Evolutionary conservation across 2,797 vertebrate species (phyloP).

Genomic region (Pangasius djambal): DNA sequence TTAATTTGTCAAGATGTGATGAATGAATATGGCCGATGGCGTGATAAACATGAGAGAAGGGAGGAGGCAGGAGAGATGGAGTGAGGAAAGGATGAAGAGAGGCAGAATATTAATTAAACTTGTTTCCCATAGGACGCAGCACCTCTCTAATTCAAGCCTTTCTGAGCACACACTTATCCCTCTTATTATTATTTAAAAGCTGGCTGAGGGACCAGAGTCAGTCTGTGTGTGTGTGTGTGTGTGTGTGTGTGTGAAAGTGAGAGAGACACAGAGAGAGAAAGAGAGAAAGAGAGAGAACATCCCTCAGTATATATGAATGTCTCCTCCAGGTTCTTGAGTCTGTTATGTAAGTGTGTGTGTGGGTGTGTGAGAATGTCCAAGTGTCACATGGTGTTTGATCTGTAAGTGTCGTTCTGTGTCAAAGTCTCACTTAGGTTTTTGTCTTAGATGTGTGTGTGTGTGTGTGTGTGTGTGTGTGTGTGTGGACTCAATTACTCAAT

Average conservation of each 20-base stretch:
- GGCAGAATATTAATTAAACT: conserved; percentile 75
- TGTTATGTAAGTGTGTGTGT: conserved; percentile 37
- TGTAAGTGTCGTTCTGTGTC: conserved; percentile 2
- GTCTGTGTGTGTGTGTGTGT: background rate
- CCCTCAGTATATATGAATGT: conserved; percentile 70
- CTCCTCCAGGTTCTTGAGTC: conserved; percentile 21
- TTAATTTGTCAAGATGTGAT: background rate
- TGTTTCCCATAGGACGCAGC: conserved; percentile 67
- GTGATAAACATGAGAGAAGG: conserved; percentile 1
- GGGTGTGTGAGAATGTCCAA: conserved; percentile 27
- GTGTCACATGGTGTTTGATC: background rate
- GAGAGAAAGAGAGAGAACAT: conserved; percentile 44
- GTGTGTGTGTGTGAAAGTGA: background rate
- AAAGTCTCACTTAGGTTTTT: background rate
- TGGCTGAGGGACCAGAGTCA: background rate
- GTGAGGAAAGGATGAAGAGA: conserved; percentile 42
- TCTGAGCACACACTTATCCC: background rate
- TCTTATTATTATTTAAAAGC: conserved; percentile 17
- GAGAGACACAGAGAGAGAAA: conserved; percentile 44
- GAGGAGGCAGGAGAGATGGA: conserved; percentile 13
- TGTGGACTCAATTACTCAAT: background rate
- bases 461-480: background rate
- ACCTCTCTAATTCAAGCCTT: background rate
- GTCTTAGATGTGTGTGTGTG: background rate
- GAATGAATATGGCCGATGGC: background rate